These are phyloP conservation scores for Carlito syrichta DNA, from an alignment of 2,113 vertebrate genomes.

Conservation along the genomic window DNA sequence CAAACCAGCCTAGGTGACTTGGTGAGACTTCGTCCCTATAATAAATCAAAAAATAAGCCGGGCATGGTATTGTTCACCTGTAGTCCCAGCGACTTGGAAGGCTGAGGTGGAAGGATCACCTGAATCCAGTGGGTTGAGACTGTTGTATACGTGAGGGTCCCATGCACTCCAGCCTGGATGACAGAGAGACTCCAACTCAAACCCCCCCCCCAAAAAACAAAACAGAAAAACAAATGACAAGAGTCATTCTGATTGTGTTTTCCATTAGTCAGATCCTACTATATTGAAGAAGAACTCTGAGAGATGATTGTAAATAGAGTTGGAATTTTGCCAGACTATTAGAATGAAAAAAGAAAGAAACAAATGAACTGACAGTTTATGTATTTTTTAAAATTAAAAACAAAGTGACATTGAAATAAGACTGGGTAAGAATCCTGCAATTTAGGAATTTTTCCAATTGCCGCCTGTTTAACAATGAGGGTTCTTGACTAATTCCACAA, in stretches of 20 bases:
- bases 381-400: not conserved
- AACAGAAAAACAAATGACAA: no score
- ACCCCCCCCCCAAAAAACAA: no score
- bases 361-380: not conserved
- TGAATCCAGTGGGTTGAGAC: no score
- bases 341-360: not conserved
- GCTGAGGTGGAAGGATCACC: no score
- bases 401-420: not conserved
- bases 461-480: accelerated
- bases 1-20: no score
- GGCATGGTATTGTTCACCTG: no score
- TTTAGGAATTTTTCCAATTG: not conserved
- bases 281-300: not conserved
- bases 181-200: no score
- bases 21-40: no score
- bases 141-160: no score
- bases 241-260: not conserved
- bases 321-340: not conserved
- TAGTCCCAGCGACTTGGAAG: no score
- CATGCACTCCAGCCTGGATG: no score
- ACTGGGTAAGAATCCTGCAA: not conserved
- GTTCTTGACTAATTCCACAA: not conserved
- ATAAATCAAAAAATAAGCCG: no score
- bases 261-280: not conserved
- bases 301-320: not conserved